Conservation (phyloP, 2,888 invertebrate species). For the Spisula solida region DNA sequence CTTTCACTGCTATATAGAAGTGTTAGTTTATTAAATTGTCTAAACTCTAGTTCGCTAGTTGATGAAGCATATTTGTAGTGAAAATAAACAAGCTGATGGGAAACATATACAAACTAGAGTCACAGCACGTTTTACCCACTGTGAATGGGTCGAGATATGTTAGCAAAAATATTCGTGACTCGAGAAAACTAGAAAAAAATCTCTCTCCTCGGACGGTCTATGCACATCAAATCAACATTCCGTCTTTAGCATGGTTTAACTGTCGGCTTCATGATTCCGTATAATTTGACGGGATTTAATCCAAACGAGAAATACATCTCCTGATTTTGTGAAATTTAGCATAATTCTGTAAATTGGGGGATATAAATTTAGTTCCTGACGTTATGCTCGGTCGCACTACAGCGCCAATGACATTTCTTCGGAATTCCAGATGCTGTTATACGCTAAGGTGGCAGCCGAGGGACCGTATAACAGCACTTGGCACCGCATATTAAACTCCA, state of each 20-base stretch:
- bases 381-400: slow-evolving; percentile 39
- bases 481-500: slow-evolving; percentile 40
- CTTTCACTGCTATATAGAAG: slow-evolving; percentile 39
- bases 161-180: slow-evolving; percentile 34
- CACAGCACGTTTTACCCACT: slow-evolving; percentile 46
- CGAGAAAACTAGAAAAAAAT: slow-evolving; percentile 42
- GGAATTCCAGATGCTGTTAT: slow-evolving; percentile 51
- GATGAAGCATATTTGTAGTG: slow-evolving; percentile 61
- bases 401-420: slow-evolving; percentile 42
- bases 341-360: slow-evolving; percentile 57
- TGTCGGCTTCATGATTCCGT: slow-evolving; percentile 55
- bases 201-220: slow-evolving; percentile 16
- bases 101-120: slow-evolving; percentile 52
- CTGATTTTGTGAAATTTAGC: slow-evolving; percentile 55
- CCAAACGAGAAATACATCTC: slow-evolving; percentile 57
- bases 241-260: slow-evolving; percentile 35
- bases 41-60: slow-evolving; percentile 59
- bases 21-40: slow-evolving; percentile 50
- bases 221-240: slow-evolving; percentile 64
- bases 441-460: slow-evolving; percentile 13
- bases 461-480: slow-evolving; percentile 48
- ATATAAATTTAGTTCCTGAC: slow-evolving; percentile 55
- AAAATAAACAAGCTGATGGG: slow-evolving; percentile 68
- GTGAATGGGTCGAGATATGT: slow-evolving; percentile 11
- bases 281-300: slow-evolving; percentile 66